Conservation (phyloP, 2,888 invertebrate genomes). For the Euplagia quadripunctaria region DNA sequence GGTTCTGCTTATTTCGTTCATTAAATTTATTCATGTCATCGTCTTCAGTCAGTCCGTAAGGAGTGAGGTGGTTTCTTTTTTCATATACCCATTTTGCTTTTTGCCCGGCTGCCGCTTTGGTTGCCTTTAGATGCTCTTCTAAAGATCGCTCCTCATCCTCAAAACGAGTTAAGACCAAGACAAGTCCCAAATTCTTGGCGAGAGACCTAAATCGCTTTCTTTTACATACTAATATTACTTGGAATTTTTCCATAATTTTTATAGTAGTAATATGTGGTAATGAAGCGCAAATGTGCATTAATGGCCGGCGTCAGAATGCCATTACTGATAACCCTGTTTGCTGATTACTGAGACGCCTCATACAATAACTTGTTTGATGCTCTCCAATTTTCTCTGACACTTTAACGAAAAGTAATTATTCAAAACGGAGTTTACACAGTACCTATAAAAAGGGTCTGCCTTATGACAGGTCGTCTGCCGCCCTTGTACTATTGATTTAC, state of each 20-base stretch:
- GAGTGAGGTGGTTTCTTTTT: not conserved
- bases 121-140: not conserved
- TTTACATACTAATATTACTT: not conserved
- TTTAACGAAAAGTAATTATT: not conserved
- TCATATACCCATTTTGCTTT: too few species aligned
- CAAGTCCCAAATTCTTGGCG: too few species aligned
- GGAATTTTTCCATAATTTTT: not conserved
- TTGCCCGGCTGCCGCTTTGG: not conserved
- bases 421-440: not conserved
- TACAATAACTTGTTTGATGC: not conserved
- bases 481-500: not conserved
- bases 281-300: not conserved
- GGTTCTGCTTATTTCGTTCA: too few species aligned
- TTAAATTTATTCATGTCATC: not conserved
- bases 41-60: not conserved
- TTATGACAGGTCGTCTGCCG: not conserved
- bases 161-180: too few species aligned
- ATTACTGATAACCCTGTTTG: slow-evolving; percentile 23
- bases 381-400: not conserved
- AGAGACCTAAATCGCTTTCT: too few species aligned
- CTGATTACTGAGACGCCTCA: slow-evolving; percentile 11
- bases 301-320: slow-evolving; percentile 19
- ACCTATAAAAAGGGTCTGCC: too few species aligned
- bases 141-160: not conserved
- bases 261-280: too few species aligned